Evolutionary conservation across 2,888 invertebrate genomes (phyloP).

Genomic region (Sarcophaga carnaria): DNA sequence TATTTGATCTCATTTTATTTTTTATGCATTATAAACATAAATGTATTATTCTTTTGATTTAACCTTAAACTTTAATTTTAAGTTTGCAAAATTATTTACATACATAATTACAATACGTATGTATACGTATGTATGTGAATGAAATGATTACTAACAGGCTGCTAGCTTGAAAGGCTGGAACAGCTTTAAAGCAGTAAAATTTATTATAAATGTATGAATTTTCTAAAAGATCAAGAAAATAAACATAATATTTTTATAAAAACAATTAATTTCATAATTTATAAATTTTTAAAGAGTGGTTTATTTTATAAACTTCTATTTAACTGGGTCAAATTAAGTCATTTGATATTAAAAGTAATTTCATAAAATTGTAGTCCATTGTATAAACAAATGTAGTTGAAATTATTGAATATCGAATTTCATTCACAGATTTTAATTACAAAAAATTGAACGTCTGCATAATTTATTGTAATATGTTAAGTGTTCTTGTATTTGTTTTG

Average conservation of each 20-base stretch:
- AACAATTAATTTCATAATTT: neutral
- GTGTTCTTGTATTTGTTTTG: no score
- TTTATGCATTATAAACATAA: neutral
- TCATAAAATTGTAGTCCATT: no score
- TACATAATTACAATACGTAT: neutral
- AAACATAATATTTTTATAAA: slow-evolving; percentile 2
- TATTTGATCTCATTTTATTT: slow-evolving; percentile 52
- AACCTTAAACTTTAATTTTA: slow-evolving; percentile 64
- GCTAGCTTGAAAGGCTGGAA: slow-evolving; percentile 43
- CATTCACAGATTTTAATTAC: no score
- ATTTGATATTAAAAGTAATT: no score
- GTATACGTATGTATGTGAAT: neutral
- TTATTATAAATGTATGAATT: neutral
- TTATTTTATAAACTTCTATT: no score
- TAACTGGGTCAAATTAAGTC: no score
- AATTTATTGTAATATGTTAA: no score
- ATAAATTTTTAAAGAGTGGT: no score
- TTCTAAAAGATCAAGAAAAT: neutral
- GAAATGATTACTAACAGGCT: slow-evolving; percentile 27
- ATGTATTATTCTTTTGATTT: slow-evolving; percentile 15
- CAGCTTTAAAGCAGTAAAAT: slow-evolving; percentile 33
- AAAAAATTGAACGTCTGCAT: no score
- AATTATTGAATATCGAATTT: no score
- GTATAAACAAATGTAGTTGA: no score
- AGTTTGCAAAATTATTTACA: no score